Percentiles rank a stretch among this genome's conserved stretches.
These are phyloP conservation scores for Psammodynastes pulverulentus DNA, from an alignment of 2,113 vertebrate species.

Conservation along the genomic window DNA sequence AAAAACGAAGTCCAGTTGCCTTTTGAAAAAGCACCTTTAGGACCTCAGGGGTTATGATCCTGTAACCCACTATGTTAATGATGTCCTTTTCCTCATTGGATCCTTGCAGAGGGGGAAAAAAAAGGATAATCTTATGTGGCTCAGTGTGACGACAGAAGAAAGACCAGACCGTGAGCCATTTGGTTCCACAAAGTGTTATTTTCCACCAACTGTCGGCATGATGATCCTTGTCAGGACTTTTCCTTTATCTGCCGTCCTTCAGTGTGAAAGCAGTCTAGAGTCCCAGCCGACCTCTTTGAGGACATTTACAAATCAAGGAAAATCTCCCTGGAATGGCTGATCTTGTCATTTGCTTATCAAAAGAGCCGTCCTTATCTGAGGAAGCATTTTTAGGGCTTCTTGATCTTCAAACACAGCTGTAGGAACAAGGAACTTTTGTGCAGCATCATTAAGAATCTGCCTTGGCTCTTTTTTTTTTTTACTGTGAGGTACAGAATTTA, in stretches of 20 bases:
- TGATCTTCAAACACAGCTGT: not conserved
- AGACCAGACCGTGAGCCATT: not conserved
- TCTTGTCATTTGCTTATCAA: not conserved
- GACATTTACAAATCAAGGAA: not conserved
- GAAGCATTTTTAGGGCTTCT: not conserved
- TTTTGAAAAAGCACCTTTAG: not conserved
- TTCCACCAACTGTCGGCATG: not conserved
- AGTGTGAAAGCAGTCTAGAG: not conserved
- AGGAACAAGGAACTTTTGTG: not conserved
- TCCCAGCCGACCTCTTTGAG: not conserved
- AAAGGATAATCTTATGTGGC: fast-evolving
- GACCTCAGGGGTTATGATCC: not conserved
- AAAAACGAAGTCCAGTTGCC: not conserved
- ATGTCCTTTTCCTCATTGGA: not conserved
- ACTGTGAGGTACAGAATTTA: not conserved
- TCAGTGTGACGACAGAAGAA: not conserved
- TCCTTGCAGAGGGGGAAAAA: not conserved
- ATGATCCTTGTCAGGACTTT: not conserved
- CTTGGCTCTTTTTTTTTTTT: not conserved
- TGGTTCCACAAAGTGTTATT: not conserved
- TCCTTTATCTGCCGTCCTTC: not conserved
- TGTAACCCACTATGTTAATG: not conserved
- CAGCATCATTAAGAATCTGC: not conserved
- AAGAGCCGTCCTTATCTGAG: not conserved
- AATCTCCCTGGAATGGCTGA: not conserved